Conservation (phyloP, 2,888 invertebrate species). For the Cactoblastis cactorum region DNA sequence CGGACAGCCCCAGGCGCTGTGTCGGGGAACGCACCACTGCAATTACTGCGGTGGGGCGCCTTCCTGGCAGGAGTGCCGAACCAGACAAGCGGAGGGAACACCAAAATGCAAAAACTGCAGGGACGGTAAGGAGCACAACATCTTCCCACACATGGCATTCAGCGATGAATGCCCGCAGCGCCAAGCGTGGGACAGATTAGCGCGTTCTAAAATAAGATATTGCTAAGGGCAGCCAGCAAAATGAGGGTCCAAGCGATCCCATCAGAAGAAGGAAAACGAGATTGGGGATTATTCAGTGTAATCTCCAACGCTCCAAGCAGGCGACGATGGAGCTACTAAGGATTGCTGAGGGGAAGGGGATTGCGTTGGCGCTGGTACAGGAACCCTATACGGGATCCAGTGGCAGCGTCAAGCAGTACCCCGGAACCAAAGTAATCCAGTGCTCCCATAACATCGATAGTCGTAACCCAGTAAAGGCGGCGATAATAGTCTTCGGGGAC, state of each 20-base stretch:
- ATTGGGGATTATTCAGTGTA: neutral
- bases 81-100: no score
- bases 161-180: no score
- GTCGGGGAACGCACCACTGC: no score
- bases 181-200: no score
- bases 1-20: no score
- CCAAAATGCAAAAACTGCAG: no score
- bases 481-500: no score
- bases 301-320: neutral
- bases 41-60: no score
- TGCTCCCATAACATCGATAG: constrained; percentile 20
- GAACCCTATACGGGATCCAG: constrained; percentile 29
- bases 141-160: no score
- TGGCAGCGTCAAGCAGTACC: constrained; percentile 21
- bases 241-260: neutral
- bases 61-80: no score
- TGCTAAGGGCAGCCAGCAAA: neutral
- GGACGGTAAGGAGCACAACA: no score
- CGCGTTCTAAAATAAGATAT: no score
- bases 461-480: constrained; percentile 18
- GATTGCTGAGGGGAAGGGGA: constrained; percentile 12
- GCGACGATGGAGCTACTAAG: neutral
- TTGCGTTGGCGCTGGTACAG: constrained; percentile 25
- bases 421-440: constrained; percentile 25
- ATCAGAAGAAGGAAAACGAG: neutral